Evolutionary conservation across 2,888 invertebrate species (phyloP).

Genomic region (Acronicta alni): DNA sequence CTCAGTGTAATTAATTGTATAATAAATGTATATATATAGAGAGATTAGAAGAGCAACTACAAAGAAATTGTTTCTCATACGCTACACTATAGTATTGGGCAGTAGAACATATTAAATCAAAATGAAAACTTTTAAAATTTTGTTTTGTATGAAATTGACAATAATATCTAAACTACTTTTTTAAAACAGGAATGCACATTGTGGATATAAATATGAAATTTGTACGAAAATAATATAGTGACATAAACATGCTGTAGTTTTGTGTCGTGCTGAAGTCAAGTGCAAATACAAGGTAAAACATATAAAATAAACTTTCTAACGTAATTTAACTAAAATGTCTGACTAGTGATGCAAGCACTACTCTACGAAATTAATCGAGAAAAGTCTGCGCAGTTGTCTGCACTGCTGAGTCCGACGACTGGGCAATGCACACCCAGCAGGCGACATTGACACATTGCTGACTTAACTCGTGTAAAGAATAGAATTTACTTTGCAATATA

Average conservation of each 20-base stretch:
- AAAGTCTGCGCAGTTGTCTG: constrained; percentile 61
- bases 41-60: constrained; percentile 30
- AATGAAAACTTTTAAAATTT: constrained; percentile 1
- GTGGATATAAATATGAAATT: constrained; percentile 26
- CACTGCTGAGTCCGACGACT: constrained; percentile 26
- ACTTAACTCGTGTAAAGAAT: constrained; percentile 66
- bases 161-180: constrained; percentile 45
- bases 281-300: constrained; percentile 57
- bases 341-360: constrained; percentile 72
- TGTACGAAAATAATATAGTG: constrained; percentile 40
- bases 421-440: constrained; percentile 43
- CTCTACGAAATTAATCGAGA: constrained; percentile 62
- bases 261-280: constrained; percentile 64
- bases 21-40: constrained; percentile 19
- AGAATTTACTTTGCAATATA: constrained; percentile 64
- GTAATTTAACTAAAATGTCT: constrained; percentile 51
- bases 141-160: constrained; percentile 23
- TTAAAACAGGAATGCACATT: constrained; percentile 39
- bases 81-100: constrained; percentile 35
- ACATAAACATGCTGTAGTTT: constrained; percentile 50
- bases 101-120: neutral
- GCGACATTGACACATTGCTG: constrained; percentile 55
- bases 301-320: constrained; percentile 38
- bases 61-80: constrained; percentile 31
- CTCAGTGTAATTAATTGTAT: constrained; percentile 17